Evolutionary conservation across 2,888 invertebrate species (phyloP).

Genomic region (Dascillus cervinus): DNA sequence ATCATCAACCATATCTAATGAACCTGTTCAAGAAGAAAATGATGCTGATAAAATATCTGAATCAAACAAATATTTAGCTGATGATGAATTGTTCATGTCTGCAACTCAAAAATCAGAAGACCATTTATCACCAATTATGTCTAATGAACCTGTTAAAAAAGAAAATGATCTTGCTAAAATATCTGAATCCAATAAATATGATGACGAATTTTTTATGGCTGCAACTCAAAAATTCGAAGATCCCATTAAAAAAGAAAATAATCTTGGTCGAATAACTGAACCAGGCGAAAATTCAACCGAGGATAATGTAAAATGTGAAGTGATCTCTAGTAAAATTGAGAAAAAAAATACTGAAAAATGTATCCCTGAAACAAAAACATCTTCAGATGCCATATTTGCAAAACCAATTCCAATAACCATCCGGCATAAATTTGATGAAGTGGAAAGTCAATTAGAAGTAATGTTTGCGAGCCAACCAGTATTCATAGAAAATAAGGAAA

Average conservation of each 20-base stretch:
- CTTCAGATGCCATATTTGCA: too few relatives aligned
- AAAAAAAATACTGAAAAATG: constrained; percentile 8
- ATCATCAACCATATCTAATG: too few relatives aligned
- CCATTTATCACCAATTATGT: too few relatives aligned
- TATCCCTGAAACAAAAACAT: constrained; percentile 2
- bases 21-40: not conserved
- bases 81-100: not conserved
- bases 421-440: constrained; percentile 6
- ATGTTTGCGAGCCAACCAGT: constrained; percentile 23
- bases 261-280: not conserved
- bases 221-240: constrained; percentile 11
- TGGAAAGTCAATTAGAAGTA: constrained; percentile 27
- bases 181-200: not conserved
- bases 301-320: not conserved
- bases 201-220: not conserved
- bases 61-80: not conserved
- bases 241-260: not conserved
- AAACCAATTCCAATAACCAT: too few relatives aligned
- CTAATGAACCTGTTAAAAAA: not conserved
- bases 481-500: constrained; percentile 6
- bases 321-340: too few relatives aligned
- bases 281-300: not conserved
- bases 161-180: not conserved
- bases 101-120: constrained; percentile 10
- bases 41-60: not conserved